Conservation (phyloP, 2,888 invertebrate genomes). For the Carcina quercana region DNA sequence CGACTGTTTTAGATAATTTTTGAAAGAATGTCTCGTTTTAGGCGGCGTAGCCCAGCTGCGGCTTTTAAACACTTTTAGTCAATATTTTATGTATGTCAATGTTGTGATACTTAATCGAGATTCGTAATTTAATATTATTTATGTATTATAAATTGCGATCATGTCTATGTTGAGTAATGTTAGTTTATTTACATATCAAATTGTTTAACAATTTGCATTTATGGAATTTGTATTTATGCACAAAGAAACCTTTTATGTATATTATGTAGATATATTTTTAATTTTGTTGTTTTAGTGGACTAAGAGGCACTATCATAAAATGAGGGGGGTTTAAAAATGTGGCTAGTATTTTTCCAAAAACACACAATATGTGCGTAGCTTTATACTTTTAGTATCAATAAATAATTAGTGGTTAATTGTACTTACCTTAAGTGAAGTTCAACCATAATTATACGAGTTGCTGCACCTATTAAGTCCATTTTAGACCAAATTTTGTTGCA, state of each 20-base stretch:
- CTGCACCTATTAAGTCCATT: slow-evolving; percentile 11
- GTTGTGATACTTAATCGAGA: slow-evolving; percentile 37
- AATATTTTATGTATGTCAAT: slow-evolving; percentile 28
- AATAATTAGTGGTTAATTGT: too few species aligned
- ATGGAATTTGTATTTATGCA: slow-evolving; percentile 29
- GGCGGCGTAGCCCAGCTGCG: slow-evolving; percentile 22
- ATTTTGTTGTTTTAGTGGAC: too few species aligned
- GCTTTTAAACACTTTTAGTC: slow-evolving; percentile 17
- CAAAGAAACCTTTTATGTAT: slow-evolving; percentile 21
- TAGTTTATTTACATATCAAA: slow-evolving; percentile 29
- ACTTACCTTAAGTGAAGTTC: too few species aligned
- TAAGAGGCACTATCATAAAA: too few species aligned
- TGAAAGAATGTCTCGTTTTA: background rate
- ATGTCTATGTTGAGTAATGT: slow-evolving; percentile 5
- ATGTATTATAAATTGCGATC: slow-evolving; percentile 1
- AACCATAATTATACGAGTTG: too few species aligned
- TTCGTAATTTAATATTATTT: slow-evolving; percentile 16
- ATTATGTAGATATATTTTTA: slow-evolving; percentile 21
- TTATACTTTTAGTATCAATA: too few species aligned
- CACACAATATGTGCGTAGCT: too few species aligned
- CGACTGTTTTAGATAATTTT: too few species aligned
- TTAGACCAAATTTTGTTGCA: slow-evolving; percentile 41
- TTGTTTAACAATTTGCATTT: slow-evolving; percentile 50
- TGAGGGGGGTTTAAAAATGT: too few species aligned
- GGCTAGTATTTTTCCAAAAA: too few species aligned